A percentile compares a stretch with the other conserved stretches of the same genome.
phyloP scores from a whole-genome alignment of 2,888 invertebrate genomes.

The Nymphalis c-album region DNA sequence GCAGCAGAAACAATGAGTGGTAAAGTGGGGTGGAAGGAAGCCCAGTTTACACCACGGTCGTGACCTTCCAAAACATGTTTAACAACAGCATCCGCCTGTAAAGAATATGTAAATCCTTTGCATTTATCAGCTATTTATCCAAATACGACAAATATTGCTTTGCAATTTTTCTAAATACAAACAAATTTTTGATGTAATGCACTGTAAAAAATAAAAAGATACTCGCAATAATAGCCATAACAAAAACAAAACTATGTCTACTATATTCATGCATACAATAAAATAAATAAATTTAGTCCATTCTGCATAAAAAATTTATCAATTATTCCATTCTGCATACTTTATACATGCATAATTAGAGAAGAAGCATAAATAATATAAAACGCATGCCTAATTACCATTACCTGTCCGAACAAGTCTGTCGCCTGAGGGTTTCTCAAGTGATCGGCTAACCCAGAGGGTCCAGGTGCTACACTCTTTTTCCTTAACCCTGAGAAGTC shows the following conservation, averaged over 20 bases:
- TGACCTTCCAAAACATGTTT: slow-evolving; percentile 96
- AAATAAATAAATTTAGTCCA: neutral
- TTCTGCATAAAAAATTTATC: neutral
- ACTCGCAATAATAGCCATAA: neutral
- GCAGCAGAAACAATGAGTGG: slow-evolving; percentile 98
- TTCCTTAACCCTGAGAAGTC: slow-evolving; percentile 97
- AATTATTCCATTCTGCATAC: neutral
- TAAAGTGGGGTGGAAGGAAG: slow-evolving; percentile 95
- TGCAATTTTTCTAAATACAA: neutral
- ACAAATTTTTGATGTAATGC: neutral
- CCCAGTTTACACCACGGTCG: slow-evolving; percentile 99
- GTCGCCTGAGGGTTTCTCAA: slow-evolving; percentile 91
- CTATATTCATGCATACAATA: neutral
- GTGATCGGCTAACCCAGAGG: slow-evolving; percentile 93
- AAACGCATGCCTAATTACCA: slow-evolving; percentile 27
- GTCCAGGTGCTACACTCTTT: slow-evolving; percentile 98
- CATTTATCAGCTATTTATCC: slow-evolving; percentile 7
- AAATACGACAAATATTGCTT: neutral
- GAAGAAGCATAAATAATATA: slow-evolving; percentile 12
- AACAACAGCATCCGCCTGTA: slow-evolving; percentile 93
- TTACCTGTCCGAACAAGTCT: slow-evolving; percentile 93
- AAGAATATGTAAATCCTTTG: slow-evolving; percentile 29
- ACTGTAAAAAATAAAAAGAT: neutral
- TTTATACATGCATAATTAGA: neutral
- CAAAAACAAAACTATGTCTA: neutral